Percentiles rank a stretch among this genome's conserved stretches.
Conservation (phyloP, 2,113 vertebrate genomes). For the Hyla sarda region DNA sequence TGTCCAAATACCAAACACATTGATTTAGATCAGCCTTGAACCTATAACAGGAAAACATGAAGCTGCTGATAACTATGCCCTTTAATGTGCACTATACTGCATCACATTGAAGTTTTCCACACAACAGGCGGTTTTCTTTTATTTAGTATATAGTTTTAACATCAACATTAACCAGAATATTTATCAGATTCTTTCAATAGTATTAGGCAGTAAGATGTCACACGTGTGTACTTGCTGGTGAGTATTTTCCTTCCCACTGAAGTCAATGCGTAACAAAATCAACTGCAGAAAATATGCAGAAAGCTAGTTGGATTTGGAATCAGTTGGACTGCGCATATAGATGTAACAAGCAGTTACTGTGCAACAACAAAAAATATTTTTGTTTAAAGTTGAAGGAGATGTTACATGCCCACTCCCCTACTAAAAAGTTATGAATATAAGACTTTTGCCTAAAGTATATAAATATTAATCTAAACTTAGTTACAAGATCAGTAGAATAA, state of each 20-base stretch:
- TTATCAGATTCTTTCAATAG: background rate
- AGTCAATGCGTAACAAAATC: too few species aligned
- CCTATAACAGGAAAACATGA: background rate
- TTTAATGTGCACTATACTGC: background rate
- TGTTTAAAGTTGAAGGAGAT: too few species aligned
- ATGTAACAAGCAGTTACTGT: background rate
- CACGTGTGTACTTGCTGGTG: too few species aligned
- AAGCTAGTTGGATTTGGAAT: too few species aligned
- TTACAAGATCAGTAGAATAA: too few species aligned
- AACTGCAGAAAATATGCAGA: background rate
- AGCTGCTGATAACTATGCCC: constrained; percentile 32
- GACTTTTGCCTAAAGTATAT: too few species aligned
- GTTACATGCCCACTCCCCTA: too few species aligned
- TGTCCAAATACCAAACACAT: constrained; percentile 45
- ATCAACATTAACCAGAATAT: background rate
- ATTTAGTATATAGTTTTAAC: background rate
- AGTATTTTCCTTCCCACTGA: too few species aligned
- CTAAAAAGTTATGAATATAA: too few species aligned
- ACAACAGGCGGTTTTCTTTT: background rate
- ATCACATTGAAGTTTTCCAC: background rate
- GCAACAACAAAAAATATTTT: background rate
- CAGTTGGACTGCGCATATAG: background rate
- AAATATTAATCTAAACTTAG: too few species aligned
- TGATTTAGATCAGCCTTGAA: constrained; percentile 57
- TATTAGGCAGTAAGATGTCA: background rate